Evolutionary conservation across 2,113 vertebrate genomes (phyloP).

Genomic region (Lamprotornis superbus): DNA sequence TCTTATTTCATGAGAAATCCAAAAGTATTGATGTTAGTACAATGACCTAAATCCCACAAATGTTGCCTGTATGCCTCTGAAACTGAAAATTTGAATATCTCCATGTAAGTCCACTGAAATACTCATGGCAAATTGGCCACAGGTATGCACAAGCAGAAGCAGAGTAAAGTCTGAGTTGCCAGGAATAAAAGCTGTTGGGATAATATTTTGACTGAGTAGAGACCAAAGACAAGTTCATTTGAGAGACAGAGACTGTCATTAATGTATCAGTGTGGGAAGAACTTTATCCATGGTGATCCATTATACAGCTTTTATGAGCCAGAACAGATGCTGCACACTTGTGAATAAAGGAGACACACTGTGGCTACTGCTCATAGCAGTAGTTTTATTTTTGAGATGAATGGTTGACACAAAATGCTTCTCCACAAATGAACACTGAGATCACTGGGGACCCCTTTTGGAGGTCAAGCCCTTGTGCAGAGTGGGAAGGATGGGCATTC

Average conservation of each 20-base stretch:
- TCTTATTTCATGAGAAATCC: not conserved
- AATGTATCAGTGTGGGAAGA: not conserved
- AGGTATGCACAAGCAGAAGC: not conserved
- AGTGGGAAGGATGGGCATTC: rapidly evolving
- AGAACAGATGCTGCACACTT: not conserved
- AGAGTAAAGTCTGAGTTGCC: not conserved
- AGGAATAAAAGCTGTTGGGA: not conserved
- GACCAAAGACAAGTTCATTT: not conserved
- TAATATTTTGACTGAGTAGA: not conserved
- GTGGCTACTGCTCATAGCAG: not conserved
- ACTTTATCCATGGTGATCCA: not conserved
- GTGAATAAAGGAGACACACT: not conserved
- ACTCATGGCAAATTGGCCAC: not conserved
- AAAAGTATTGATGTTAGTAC: not conserved
- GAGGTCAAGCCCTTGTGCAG: not conserved
- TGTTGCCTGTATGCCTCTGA: not conserved
- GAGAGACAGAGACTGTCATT: not conserved
- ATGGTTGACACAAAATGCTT: not conserved
- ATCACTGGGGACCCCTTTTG: not conserved
- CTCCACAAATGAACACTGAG: not conserved
- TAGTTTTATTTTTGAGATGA: not conserved
- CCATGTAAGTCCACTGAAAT: not conserved
- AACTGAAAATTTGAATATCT: not conserved
- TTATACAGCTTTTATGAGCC: not conserved
- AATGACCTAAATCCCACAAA: not conserved